Conservation (phyloP, 2,888 invertebrate species). For the Mythimna impura region DNA sequence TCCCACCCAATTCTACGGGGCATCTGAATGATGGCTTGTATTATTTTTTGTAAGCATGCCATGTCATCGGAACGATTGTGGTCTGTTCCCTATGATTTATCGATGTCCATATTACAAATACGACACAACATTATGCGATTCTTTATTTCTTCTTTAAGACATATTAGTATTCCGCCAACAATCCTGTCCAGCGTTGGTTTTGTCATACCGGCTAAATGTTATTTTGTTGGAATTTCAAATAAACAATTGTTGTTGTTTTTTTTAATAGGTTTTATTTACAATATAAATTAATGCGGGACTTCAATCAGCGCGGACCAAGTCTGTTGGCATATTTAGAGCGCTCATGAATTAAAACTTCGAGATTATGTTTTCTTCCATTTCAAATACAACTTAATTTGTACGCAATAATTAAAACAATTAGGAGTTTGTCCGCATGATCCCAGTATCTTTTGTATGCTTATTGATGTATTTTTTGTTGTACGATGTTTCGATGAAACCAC, state of each 20-base stretch:
- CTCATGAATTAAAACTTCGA: conserved; percentile 86
- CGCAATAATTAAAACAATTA: conserved; percentile 84
- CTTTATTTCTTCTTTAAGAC: conserved; percentile 90
- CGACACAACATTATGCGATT: conserved; percentile 89
- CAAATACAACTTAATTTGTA: conserved; percentile 86
- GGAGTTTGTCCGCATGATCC: conserved; percentile 58
- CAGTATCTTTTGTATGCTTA: conserved; percentile 62
- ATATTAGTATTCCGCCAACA: conserved; percentile 90
- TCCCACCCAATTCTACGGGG: conserved; percentile 88
- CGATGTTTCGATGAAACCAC: conserved; percentile 7
- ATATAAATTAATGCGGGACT: conserved; percentile 84
- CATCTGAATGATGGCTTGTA: conserved; percentile 89
- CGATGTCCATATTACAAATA: conserved; percentile 90
- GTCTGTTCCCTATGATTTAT: conserved; percentile 90
- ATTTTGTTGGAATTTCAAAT: conserved; percentile 90
- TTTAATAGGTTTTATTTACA: conserved; percentile 80
- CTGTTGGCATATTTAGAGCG: conserved; percentile 79
- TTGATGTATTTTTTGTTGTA: conserved; percentile 50
- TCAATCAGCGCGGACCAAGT: conserved; percentile 83
- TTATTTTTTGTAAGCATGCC: conserved; percentile 89
- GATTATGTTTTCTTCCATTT: conserved; percentile 79
- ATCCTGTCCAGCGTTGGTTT: conserved; percentile 87
- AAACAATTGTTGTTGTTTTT: conserved; percentile 86
- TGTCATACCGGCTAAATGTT: conserved; percentile 90
- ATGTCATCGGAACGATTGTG: conserved; percentile 90